Evolutionary conservation across 1,140 invertebrate genomes (phyloP).

Genomic region (Pseudomyrmex flavicornis): DNA sequence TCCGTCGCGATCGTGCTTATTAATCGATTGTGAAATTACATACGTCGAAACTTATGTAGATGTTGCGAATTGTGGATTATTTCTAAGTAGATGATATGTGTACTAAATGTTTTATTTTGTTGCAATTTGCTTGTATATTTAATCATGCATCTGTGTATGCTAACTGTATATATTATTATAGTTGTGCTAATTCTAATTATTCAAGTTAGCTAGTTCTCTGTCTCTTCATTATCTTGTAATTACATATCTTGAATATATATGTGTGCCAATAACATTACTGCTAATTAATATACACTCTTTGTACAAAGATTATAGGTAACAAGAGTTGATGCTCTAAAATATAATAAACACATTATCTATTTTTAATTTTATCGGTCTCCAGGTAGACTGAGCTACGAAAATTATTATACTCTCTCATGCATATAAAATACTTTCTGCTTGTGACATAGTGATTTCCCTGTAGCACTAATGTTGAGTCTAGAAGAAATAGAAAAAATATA

Average conservation of each 20-base stretch:
- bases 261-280: neutral
- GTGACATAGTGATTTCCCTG: neutral
- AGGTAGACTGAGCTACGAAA: neutral
- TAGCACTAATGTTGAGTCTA: neutral
- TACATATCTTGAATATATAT: neutral
- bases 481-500: neutral
- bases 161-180: neutral
- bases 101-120: neutral
- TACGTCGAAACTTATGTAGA: neutral
- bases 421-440: neutral
- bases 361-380: neutral
- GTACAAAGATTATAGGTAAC: neutral
- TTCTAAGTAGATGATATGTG: neutral
- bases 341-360: conserved; percentile 13
- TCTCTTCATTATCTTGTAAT: neutral
- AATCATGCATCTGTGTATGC: neutral
- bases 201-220: neutral
- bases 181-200: conserved; percentile 10
- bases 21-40: neutral
- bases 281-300: conserved; percentile 27
- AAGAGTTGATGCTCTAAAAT: neutral
- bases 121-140: neutral
- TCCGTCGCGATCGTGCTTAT: neutral
- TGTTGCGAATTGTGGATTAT: neutral
- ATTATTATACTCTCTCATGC: neutral